phyloP scores from a whole-genome alignment of 2,797 vertebrate species.

The Stomatorhinus walkeri region DNA sequence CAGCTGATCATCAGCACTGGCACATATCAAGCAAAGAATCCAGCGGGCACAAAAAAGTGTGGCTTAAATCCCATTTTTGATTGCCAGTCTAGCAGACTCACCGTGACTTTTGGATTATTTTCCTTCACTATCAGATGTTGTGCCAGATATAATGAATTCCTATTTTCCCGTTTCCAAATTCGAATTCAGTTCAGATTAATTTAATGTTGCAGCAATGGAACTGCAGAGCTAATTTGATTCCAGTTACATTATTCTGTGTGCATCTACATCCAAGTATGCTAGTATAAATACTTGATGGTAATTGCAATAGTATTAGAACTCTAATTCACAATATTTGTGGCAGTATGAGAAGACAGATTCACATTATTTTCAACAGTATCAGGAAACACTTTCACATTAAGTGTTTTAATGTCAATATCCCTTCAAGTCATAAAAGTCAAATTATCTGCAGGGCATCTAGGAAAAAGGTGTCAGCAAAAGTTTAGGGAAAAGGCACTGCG shows the following conservation, averaged over 20 bases:
- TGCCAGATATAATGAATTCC: slow-evolving; percentile 14
- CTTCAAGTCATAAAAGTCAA: background rate
- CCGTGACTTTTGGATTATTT: slow-evolving; percentile 7
- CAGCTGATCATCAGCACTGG: background rate
- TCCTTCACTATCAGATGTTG: background rate
- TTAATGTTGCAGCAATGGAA: slow-evolving; percentile 8
- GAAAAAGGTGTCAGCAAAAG: background rate
- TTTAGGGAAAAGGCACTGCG: background rate
- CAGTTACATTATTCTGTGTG: background rate
- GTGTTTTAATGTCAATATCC: background rate
- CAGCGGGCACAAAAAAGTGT: background rate
- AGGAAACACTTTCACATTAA: background rate
- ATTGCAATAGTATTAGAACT: background rate
- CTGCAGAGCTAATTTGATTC: background rate
- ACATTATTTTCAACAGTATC: background rate
- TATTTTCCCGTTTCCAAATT: slow-evolving; percentile 14
- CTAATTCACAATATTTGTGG: background rate
- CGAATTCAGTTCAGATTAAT: slow-evolving; percentile 12
- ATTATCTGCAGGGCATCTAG: background rate
- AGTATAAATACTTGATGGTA: background rate
- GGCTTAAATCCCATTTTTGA: slow-evolving; percentile 19
- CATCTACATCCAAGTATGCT: background rate
- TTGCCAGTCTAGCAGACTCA: slow-evolving; percentile 11
- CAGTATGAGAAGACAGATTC: background rate
- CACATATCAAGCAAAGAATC: background rate